Percentiles rank a stretch among this genome's conserved stretches.
Evolutionary conservation across 2,888 invertebrate species (phyloP).

Genomic region (Archips crataeganus): DNA sequence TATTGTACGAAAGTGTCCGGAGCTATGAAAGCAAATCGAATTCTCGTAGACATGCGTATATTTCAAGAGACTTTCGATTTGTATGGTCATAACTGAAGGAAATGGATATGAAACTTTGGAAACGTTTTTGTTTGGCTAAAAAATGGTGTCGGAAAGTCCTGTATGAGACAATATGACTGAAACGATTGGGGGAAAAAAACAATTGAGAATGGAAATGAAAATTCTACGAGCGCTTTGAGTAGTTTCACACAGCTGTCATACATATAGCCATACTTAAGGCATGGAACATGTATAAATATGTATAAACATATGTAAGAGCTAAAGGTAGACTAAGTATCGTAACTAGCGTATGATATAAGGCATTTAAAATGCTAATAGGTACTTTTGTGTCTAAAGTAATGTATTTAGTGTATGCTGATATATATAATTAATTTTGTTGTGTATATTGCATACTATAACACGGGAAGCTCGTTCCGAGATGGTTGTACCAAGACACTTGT

Average conservation of each 20-base stretch:
- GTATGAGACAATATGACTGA: constrained; percentile 37
- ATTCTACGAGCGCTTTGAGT: constrained; percentile 24
- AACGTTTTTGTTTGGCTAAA: constrained; percentile 1
- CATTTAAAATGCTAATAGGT: constrained; percentile 58
- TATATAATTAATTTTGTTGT: constrained; percentile 60
- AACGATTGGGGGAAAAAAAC: constrained; percentile 26
- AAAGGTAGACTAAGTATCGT: constrained; percentile 41
- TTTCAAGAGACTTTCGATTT: background rate
- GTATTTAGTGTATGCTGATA: constrained; percentile 55
- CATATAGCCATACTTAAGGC: constrained; percentile 32
- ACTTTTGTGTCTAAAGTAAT: constrained; percentile 60
- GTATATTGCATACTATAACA: constrained; percentile 62
- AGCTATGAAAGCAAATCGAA: too few relatives aligned
- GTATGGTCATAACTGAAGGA: background rate
- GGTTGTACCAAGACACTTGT: constrained; percentile 65
- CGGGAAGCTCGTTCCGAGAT: constrained; percentile 53
- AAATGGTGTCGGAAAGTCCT: constrained; percentile 25
- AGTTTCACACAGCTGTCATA: constrained; percentile 26
- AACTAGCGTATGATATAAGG: constrained; percentile 47
- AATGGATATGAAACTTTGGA: background rate
- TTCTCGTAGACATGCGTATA: background rate
- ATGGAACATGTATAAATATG: constrained; percentile 41
- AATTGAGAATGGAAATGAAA: constrained; percentile 7
- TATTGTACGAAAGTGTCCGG: too few relatives aligned
- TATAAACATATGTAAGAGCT: constrained; percentile 42